phyloP scores from a whole-genome alignment of 1,140 invertebrate species.

The Atta colombica region DNA sequence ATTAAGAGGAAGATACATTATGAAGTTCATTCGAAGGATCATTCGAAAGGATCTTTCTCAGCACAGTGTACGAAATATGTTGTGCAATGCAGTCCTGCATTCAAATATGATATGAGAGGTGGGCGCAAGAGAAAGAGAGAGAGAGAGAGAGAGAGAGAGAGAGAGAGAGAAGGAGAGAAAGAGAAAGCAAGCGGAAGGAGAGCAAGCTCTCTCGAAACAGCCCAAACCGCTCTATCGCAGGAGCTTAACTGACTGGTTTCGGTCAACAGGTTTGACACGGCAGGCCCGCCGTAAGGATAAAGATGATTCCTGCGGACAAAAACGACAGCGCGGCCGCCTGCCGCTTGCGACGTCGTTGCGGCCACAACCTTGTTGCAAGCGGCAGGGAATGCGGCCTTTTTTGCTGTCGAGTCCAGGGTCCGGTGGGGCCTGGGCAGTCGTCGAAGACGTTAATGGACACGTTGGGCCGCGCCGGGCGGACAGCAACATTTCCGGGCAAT shows the following conservation, averaged over 20 bases:
- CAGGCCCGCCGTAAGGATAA: slow-evolving; percentile 52
- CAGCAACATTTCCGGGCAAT: slow-evolving; percentile 73
- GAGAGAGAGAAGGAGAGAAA: neutral
- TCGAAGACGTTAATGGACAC: slow-evolving; percentile 68
- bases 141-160: neutral
- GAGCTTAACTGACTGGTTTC: slow-evolving; percentile 62
- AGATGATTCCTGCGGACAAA: slow-evolving; percentile 61
- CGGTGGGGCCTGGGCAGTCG: slow-evolving; percentile 16
- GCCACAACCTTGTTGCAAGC: slow-evolving; percentile 57
- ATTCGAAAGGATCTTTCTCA: neutral
- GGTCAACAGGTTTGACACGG: slow-evolving; percentile 62
- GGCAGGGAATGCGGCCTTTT: slow-evolving; percentile 58
- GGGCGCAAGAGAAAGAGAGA: neutral
- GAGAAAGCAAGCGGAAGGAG: neutral
- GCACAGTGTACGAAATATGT: neutral
- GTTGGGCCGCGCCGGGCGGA: slow-evolving; percentile 63
- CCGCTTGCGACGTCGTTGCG: slow-evolving; percentile 54
- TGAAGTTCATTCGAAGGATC: neutral
- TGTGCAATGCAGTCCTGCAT: slow-evolving; percentile 12
- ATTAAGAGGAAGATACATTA: neutral
- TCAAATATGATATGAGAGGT: slow-evolving; percentile 27
- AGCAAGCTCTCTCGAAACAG: slow-evolving; percentile 37
- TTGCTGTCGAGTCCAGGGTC: slow-evolving; percentile 35
- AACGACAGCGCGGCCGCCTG: slow-evolving; percentile 46
- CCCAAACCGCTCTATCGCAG: slow-evolving; percentile 55